phyloP scores from a whole-genome alignment of 2,888 invertebrate species.

The Gandaritis pyraliata region DNA sequence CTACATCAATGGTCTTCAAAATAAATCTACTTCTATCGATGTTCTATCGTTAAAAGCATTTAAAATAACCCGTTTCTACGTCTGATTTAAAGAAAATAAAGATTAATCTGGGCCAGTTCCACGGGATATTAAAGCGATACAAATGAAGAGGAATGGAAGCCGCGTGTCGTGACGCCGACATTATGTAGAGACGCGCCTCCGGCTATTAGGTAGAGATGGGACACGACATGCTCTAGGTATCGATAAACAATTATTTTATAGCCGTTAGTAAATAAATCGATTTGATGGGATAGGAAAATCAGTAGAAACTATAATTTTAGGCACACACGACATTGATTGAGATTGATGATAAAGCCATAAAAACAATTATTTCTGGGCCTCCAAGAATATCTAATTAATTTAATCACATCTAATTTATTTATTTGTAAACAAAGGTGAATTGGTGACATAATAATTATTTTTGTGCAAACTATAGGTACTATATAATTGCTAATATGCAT shows the following conservation, averaged over 20 bases:
- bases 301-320: too few relatives aligned
- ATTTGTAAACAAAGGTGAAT: too few relatives aligned
- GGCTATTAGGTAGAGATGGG: conserved; percentile 34
- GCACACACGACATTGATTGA: too few relatives aligned
- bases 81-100: conserved; percentile 13
- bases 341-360: too few relatives aligned
- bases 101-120: conserved; percentile 18
- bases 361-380: too few relatives aligned
- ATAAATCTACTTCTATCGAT: neutral
- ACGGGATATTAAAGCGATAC: conserved; percentile 37
- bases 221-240: neutral
- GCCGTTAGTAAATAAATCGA: too few relatives aligned
- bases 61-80: conserved; percentile 11
- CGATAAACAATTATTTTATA: neutral
- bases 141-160: conserved; percentile 42
- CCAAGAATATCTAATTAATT: too few relatives aligned
- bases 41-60: conserved; percentile 1
- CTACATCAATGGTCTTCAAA: neutral
- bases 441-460: too few relatives aligned
- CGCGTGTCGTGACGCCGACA: conserved; percentile 43
- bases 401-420: too few relatives aligned
- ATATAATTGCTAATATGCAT: too few relatives aligned
- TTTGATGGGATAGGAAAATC: too few relatives aligned
- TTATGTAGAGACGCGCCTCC: conserved; percentile 39
- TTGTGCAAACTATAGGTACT: too few relatives aligned